A percentile compares a stretch with the other conserved stretches of the same genome.
Evolutionary conservation across 2,113 vertebrate species (phyloP).

Genomic region (Platysternon megacephalum): DNA sequence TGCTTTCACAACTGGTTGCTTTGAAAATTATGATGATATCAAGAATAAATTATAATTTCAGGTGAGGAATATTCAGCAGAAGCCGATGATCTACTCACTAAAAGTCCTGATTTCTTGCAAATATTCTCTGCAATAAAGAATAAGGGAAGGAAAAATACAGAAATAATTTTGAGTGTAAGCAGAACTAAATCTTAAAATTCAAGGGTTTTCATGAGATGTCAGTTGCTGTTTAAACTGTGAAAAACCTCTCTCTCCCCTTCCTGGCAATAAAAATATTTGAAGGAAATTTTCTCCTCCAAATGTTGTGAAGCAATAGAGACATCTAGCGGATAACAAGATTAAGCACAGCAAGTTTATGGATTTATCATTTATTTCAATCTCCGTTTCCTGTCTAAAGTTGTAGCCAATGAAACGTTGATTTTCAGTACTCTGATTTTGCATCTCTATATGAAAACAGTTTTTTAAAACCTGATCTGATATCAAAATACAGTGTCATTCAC

Average conservation of each 20-base stretch:
- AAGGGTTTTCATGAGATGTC: not conserved
- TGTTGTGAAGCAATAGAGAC: constrained; percentile 62
- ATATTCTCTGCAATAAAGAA: not conserved
- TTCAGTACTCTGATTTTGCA: constrained; percentile 5
- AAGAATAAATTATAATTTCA: not conserved
- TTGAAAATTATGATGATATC: not conserved
- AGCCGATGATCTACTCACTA: not conserved
- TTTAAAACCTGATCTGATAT: not conserved
- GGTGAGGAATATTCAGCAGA: not conserved
- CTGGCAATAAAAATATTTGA: not conserved
- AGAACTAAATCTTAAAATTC: not conserved
- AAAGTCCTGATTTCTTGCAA: not conserved
- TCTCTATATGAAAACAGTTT: not conserved
- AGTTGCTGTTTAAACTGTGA: not conserved
- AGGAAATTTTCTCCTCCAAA: not conserved
- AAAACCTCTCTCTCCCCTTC: not conserved
- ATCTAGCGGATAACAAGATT: constrained; percentile 62
- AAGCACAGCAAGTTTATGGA: constrained; percentile 24
- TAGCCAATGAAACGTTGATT: constrained; percentile 33
- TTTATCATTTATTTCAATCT: not conserved
- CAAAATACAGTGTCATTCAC: not conserved
- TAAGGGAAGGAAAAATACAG: not conserved
- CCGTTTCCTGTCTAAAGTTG: not conserved
- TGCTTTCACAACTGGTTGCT: not conserved
- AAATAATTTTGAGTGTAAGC: not conserved